Evolutionary conservation across 2,797 vertebrate species (phyloP).

Genomic region (Acanthurus leucopareius): DNA sequence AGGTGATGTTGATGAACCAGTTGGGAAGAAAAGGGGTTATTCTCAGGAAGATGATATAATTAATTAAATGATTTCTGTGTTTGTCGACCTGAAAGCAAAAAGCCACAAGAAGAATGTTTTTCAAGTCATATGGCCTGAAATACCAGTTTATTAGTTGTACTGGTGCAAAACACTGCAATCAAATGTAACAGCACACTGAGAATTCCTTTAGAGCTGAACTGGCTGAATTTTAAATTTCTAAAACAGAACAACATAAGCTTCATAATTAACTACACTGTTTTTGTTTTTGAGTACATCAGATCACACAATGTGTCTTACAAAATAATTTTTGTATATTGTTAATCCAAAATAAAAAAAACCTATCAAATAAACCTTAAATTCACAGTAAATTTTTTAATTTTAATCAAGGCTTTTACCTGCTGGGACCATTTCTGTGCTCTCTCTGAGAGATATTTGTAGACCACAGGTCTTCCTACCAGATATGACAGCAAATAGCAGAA

Average conservation of each 20-base stretch:
- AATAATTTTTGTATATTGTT: not conserved
- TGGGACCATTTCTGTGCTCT: slow-evolving; percentile 97
- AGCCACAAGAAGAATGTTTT: not conserved
- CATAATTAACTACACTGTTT: not conserved
- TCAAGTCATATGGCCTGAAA: slow-evolving; percentile 1
- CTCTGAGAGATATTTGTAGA: slow-evolving; percentile 97
- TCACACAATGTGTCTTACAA: not conserved
- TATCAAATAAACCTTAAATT: not conserved
- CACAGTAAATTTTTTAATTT: not conserved
- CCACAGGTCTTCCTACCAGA: slow-evolving; percentile 94
- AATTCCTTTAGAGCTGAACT: too few species aligned
- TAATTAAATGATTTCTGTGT: slow-evolving; percentile 97
- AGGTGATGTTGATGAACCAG: slow-evolving; percentile 99
- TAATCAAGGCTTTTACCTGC: slow-evolving; percentile 86
- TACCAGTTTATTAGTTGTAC: not conserved
- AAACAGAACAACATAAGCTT: not conserved
- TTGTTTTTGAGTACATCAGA: not conserved
- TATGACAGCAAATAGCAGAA: slow-evolving; percentile 99
- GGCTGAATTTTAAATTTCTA: too few species aligned
- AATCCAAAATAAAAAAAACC: not conserved
- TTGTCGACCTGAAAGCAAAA: slow-evolving; percentile 91
- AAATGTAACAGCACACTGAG: not conserved
- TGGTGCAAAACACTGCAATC: not conserved
- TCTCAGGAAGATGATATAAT: slow-evolving; percentile 99
- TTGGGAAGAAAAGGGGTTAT: slow-evolving; percentile 99